phyloP scores from a whole-genome alignment of 2,888 invertebrate genomes.

The Acleris holmiana region DNA sequence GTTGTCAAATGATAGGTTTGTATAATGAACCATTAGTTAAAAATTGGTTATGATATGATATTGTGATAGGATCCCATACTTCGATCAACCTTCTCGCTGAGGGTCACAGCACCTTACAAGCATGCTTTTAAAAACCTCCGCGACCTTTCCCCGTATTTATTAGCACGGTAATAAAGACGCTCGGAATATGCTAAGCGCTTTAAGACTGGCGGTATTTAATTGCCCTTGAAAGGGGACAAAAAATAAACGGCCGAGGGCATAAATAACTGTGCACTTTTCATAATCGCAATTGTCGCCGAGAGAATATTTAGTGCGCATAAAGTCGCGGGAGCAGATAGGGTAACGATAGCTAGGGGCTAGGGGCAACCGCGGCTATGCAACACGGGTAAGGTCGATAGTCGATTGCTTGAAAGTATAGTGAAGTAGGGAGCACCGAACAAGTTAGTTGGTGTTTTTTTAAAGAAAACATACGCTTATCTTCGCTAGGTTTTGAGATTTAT shows the following conservation, averaged over 20 bases:
- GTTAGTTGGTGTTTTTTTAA: no score
- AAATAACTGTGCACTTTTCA: slow-evolving; percentile 85
- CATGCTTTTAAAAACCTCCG: slow-evolving; percentile 29
- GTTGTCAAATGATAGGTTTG: no score
- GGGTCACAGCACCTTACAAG: neutral
- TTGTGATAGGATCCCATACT: no score
- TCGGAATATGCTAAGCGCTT: slow-evolving; percentile 78
- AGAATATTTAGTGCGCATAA: slow-evolving; percentile 84
- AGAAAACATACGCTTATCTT: no score
- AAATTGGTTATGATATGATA: no score
- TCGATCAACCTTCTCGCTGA: neutral
- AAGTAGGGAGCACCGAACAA: no score
- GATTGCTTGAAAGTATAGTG: neutral
- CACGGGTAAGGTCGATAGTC: neutral
- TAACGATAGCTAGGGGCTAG: neutral
- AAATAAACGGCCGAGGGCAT: slow-evolving; percentile 77
- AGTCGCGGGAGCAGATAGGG: slow-evolving; percentile 48
- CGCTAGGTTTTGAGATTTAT: no score
- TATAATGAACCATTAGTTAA: no score
- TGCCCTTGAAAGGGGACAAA: slow-evolving; percentile 85
- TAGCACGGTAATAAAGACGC: slow-evolving; percentile 70
- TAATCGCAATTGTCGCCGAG: slow-evolving; percentile 84
- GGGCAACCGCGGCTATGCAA: neutral
- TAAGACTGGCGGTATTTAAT: slow-evolving; percentile 83
- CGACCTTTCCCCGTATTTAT: slow-evolving; percentile 73